phyloP scores from a whole-genome alignment of 2,888 invertebrate species.

The Criorhina ranunculi region DNA sequence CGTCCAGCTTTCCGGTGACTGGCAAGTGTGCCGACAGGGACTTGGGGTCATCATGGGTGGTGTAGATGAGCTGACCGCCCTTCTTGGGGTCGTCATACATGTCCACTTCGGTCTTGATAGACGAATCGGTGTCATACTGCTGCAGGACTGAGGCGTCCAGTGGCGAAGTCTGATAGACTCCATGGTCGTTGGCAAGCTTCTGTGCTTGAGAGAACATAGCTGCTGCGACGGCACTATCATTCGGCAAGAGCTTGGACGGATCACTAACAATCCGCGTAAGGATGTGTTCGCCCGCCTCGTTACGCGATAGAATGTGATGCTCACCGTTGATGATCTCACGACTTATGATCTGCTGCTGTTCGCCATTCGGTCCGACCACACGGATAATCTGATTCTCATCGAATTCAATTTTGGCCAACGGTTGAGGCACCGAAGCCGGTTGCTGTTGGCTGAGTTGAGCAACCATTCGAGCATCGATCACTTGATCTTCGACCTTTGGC shows the following conservation, averaged over 20 bases:
- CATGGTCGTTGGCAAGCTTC: slow-evolving; percentile 82
- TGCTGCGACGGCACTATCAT: slow-evolving; percentile 83
- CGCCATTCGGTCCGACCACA: slow-evolving; percentile 84
- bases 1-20: slow-evolving; percentile 83
- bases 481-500: slow-evolving; percentile 83
- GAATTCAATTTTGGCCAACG: slow-evolving; percentile 84
- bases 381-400: slow-evolving; percentile 84
- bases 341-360: slow-evolving; percentile 84
- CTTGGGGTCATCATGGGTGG: slow-evolving; percentile 84
- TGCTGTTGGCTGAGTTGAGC: slow-evolving; percentile 81
- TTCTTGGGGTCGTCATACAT: slow-evolving; percentile 84
- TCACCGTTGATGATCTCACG: slow-evolving; percentile 85
- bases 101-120: slow-evolving; percentile 83
- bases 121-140: slow-evolving; percentile 82
- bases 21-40: slow-evolving; percentile 81
- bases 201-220: slow-evolving; percentile 84
- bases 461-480: slow-evolving; percentile 84
- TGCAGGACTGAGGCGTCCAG: slow-evolving; percentile 83
- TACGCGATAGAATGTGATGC: slow-evolving; percentile 84
- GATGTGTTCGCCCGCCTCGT: slow-evolving; percentile 85
- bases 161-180: slow-evolving; percentile 83
- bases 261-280: slow-evolving; percentile 84
- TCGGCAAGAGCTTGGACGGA: slow-evolving; percentile 83
- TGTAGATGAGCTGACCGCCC: slow-evolving; percentile 85
- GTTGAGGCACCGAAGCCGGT: slow-evolving; percentile 79